Evolutionary conservation across 2,888 invertebrate genomes (phyloP).

Genomic region (Pheosia tremula): DNA sequence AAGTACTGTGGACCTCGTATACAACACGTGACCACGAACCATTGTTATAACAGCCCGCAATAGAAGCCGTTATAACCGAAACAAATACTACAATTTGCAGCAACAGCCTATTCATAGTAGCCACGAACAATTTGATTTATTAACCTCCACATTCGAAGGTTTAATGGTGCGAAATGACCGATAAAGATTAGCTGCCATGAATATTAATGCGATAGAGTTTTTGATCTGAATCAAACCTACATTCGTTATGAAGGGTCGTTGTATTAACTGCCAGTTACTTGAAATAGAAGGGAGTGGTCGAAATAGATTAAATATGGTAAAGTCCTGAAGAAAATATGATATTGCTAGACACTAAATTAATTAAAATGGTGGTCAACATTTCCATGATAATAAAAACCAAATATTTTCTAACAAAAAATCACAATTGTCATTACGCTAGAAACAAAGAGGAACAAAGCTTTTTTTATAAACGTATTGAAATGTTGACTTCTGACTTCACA

Average conservation of each 20-base stretch:
- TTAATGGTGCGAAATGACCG: conserved; percentile 67
- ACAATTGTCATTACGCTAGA: too few species aligned
- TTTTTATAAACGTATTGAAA: too few species aligned
- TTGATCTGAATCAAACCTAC: conserved; percentile 46
- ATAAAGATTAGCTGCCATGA: conserved; percentile 59
- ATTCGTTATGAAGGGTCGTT: conserved; percentile 47
- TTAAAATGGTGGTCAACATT: too few species aligned
- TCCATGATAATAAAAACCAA: too few species aligned
- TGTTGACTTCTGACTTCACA: too few species aligned
- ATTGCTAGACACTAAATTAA: neutral
- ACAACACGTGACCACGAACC: neutral
- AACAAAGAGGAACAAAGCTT: too few species aligned
- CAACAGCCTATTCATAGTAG: conserved; percentile 36
- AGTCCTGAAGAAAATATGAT: neutral
- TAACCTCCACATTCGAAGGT: conserved; percentile 51
- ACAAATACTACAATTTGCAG: conserved; percentile 21
- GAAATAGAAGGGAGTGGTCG: conserved; percentile 17
- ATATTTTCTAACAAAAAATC: too few species aligned
- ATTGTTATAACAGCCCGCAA: conserved; percentile 30
- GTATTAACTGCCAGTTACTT: conserved; percentile 31
- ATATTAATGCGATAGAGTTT: conserved; percentile 55
- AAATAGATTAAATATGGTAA: neutral
- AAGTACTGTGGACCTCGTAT: neutral
- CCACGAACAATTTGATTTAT: conserved; percentile 57
- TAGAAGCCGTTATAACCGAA: conserved; percentile 13